phyloP scores from a whole-genome alignment of 2,797 vertebrate species.

The Anolis apletophallus region DNA sequence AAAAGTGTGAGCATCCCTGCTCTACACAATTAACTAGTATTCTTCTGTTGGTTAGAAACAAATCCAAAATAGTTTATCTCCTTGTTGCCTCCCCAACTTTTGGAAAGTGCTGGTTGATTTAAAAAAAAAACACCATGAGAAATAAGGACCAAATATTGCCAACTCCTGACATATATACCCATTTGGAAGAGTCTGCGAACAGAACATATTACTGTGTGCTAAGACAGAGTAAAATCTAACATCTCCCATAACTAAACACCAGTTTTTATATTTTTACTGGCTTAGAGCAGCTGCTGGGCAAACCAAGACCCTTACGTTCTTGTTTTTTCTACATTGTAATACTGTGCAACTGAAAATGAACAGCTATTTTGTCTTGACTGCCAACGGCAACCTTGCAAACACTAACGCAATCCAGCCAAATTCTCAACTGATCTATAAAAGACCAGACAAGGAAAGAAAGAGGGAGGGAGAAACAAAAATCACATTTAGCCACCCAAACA shows the following conservation, averaged over 20 bases:
- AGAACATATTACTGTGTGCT: not conserved
- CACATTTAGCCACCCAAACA: constrained; percentile 69
- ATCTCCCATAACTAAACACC: constrained; percentile 69
- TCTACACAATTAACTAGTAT: too few relatives aligned
- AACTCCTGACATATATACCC: not conserved
- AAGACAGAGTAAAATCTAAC: constrained; percentile 61
- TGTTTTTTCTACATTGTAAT: constrained; percentile 60
- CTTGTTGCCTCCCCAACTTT: too few relatives aligned
- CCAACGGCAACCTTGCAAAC: constrained; percentile 71
- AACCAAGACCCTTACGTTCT: constrained; percentile 69
- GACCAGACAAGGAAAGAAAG: constrained; percentile 63
- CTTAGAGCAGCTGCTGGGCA: constrained; percentile 60
- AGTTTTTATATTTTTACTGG: constrained; percentile 75
- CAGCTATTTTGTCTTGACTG: constrained; percentile 66
- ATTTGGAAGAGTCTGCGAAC: not conserved
- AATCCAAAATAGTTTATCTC: too few relatives aligned
- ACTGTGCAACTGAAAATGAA: constrained; percentile 75
- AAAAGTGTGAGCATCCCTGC: too few relatives aligned
- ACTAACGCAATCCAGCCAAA: constrained; percentile 70
- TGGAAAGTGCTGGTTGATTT: too few relatives aligned
- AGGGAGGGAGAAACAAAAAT: constrained; percentile 19
- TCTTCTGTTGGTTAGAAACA: too few relatives aligned
- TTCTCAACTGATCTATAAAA: constrained; percentile 72
- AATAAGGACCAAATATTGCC: not conserved
- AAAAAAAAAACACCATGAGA: too few relatives aligned